Conservation (phyloP, 2,797 vertebrate species). For the Melanotaenia trifasciata region DNA sequence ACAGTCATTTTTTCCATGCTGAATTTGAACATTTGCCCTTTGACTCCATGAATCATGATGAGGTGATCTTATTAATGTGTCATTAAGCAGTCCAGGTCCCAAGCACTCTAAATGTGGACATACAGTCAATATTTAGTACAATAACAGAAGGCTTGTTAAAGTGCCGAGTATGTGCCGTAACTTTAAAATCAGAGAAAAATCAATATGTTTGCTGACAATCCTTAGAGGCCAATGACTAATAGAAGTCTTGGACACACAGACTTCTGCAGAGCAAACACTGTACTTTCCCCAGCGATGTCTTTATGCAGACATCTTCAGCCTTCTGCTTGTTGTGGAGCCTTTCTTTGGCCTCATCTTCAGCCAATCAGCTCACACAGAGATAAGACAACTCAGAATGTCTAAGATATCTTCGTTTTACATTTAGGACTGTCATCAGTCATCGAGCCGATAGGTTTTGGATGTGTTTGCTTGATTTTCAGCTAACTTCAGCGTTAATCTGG, state of each 20-base stretch:
- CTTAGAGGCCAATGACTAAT: background rate
- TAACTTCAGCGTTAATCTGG: background rate
- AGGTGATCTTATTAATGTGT: constrained; percentile 24
- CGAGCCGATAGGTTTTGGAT: too few relatives aligned
- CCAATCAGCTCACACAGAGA: background rate
- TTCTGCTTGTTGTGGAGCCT: background rate
- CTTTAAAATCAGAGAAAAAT: background rate
- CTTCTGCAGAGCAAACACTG: background rate
- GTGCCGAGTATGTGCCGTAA: background rate
- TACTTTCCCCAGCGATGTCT: too few relatives aligned
- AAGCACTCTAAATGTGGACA: background rate
- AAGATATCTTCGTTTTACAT: background rate
- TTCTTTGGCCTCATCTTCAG: background rate
- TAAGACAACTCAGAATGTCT: background rate
- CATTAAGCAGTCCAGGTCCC: background rate
- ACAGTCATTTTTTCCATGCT: background rate
- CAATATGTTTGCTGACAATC: background rate
- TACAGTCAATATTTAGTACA: constrained; percentile 1
- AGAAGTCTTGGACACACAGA: background rate
- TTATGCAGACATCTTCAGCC: background rate
- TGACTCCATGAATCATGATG: constrained; percentile 17
- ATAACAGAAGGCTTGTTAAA: background rate
- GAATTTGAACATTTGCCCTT: constrained; percentile 1
- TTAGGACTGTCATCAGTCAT: too few relatives aligned
- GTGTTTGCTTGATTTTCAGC: background rate